A percentile compares a stretch with the other conserved stretches of the same genome.
phyloP scores from a whole-genome alignment of 2,797 vertebrate species.

The Serranus cabrilla region DNA sequence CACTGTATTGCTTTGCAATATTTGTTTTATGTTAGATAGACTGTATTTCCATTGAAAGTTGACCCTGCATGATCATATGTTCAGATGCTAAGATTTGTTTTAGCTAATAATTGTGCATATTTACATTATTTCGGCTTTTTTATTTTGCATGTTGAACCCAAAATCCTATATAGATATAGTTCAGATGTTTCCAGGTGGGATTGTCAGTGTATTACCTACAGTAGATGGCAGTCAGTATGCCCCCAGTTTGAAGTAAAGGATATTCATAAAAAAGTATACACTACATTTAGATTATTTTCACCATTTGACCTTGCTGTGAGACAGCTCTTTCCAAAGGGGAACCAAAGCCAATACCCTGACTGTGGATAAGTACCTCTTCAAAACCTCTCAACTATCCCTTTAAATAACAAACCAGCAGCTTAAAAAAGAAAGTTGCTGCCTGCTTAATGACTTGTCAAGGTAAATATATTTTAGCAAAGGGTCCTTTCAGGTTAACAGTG shows the following conservation, averaged over 20 bases:
- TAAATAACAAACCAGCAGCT: not conserved
- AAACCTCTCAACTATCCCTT: not conserved
- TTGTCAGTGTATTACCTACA: too few species aligned
- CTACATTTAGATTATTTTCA: too few species aligned
- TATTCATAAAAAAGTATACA: too few species aligned
- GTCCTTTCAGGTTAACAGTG: slow-evolving; percentile 35
- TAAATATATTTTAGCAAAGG: slow-evolving; percentile 1
- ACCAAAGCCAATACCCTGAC: too few species aligned
- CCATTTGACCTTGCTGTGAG: too few species aligned
- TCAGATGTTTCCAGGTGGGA: too few species aligned
- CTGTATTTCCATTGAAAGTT: not conserved
- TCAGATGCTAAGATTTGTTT: not conserved
- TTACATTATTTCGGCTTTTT: not conserved
- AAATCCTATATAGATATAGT: not conserved
- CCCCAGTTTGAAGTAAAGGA: too few species aligned
- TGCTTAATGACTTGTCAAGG: slow-evolving; percentile 4
- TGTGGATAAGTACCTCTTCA: too few species aligned
- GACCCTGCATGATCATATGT: not conserved
- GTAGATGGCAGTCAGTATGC: too few species aligned
- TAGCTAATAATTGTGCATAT: not conserved
- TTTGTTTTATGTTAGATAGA: not conserved
- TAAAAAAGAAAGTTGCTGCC: not conserved
- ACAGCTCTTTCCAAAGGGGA: too few species aligned
- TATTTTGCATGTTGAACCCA: not conserved
- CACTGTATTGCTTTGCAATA: not conserved